phyloP scores from a whole-genome alignment of 64 coral and sea anemone genomes.

The Actinia equina region DNA sequence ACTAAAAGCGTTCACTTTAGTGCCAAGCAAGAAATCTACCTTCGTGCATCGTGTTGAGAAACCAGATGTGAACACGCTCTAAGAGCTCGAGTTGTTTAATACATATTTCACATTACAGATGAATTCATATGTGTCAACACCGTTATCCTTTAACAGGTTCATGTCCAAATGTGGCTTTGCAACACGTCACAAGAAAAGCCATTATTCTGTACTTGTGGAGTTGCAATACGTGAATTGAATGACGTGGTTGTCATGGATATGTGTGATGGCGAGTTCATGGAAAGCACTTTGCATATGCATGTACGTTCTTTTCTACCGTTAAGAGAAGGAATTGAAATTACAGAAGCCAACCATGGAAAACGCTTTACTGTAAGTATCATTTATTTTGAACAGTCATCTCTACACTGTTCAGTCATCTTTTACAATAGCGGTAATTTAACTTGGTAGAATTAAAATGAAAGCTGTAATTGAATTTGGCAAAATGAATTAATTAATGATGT shows the following conservation, averaged over 20 bases:
- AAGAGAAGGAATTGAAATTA: conserved; percentile 61
- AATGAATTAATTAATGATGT: too few relatives aligned
- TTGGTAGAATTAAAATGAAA: too few relatives aligned
- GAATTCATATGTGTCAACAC: too few relatives aligned
- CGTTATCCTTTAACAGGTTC: conserved; percentile 42
- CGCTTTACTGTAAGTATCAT: conserved; percentile 66
- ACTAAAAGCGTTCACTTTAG: not conserved
- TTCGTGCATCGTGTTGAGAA: too few relatives aligned
- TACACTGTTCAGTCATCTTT: not conserved
- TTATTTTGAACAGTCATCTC: not conserved
- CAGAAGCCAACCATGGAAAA: conserved; percentile 72
- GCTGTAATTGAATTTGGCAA: not conserved
- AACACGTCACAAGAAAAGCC: conserved; percentile 28
- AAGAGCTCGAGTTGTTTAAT: not conserved
- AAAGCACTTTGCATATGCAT: conserved; percentile 70
- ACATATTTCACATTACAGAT: not conserved
- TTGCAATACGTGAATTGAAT: conserved; percentile 67
- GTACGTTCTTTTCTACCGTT: conserved; percentile 59
- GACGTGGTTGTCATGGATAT: conserved; percentile 87
- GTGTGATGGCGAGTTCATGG: conserved; percentile 63
- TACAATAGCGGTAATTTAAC: too few relatives aligned
- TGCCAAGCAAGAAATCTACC: too few relatives aligned
- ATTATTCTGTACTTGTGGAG: conserved; percentile 67
- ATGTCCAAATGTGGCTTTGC: conserved; percentile 65
- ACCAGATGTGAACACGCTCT: too few relatives aligned